A percentile compares a stretch with the other conserved stretches of the same genome.
phyloP scores from a whole-genome alignment of 2,113 vertebrate genomes.

The Pampusana beccarii region DNA sequence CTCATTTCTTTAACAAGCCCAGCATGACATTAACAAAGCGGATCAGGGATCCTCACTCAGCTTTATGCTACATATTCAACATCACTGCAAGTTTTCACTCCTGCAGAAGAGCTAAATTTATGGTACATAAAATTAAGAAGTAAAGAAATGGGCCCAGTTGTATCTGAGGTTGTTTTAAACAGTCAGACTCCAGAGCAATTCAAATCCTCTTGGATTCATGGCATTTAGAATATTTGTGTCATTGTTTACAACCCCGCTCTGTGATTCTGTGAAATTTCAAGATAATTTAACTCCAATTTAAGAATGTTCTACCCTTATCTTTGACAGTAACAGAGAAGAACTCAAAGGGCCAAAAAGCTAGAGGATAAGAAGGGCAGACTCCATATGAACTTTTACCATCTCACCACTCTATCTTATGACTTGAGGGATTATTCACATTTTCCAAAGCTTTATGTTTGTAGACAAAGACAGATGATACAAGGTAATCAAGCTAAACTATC shows the following conservation, averaged over 20 bases:
- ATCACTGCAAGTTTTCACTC: background rate
- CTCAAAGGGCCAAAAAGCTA: background rate
- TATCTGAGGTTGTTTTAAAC: background rate
- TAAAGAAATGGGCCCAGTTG: background rate
- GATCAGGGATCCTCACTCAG: background rate
- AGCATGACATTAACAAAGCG: background rate
- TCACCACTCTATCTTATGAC: background rate
- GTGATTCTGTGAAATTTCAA: background rate
- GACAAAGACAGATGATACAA: background rate
- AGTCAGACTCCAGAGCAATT: background rate
- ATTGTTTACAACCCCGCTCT: background rate
- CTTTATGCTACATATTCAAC: background rate
- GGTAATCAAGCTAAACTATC: background rate
- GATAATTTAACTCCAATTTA: background rate
- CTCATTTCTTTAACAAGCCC: background rate
- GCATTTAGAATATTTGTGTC: background rate
- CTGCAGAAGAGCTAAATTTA: background rate
- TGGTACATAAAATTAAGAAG: conserved; percentile 23
- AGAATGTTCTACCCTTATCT: background rate
- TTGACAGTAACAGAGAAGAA: background rate
- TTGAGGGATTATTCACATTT: background rate
- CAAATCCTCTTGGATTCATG: background rate
- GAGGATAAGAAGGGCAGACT: background rate
- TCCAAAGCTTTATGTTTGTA: background rate
- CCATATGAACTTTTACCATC: background rate